A percentile compares a stretch with the other conserved stretches of the same genome.
phyloP scores from a whole-genome alignment of 2,888 invertebrate species.

The Diarsia brunnea region DNA sequence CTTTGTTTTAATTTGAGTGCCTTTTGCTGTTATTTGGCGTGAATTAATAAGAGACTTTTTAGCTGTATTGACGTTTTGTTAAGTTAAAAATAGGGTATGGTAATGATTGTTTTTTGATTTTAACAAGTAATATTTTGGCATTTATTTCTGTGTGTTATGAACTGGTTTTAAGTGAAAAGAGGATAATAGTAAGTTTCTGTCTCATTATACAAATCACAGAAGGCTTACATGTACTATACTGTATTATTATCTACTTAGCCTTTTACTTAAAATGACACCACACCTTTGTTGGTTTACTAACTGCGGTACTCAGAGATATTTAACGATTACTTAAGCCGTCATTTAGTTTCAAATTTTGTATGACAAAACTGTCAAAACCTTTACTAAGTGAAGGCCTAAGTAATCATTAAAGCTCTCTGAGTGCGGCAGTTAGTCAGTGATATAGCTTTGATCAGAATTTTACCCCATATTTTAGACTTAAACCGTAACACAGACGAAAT shows the following conservation, averaged over 20 bases:
- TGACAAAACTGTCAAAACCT: too few relatives aligned
- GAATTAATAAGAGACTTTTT: slow-evolving; percentile 59
- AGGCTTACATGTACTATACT: neutral
- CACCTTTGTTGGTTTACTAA: neutral
- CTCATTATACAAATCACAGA: neutral
- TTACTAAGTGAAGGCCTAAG: too few relatives aligned
- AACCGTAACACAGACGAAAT: neutral
- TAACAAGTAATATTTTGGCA: neutral
- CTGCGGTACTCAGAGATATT: too few relatives aligned
- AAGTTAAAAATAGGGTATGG: neutral
- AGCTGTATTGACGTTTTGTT: slow-evolving; percentile 47
- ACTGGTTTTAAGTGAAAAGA: too few relatives aligned
- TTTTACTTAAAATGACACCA: neutral
- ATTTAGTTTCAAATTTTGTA: too few relatives aligned
- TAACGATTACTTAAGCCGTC: too few relatives aligned
- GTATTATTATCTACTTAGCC: neutral
- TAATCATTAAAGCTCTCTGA: too few relatives aligned
- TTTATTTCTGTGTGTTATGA: neutral
- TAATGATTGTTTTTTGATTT: neutral
- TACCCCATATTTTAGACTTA: neutral
- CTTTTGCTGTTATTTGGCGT: slow-evolving; percentile 81
- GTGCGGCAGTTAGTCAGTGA: too few relatives aligned
- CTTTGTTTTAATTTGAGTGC: slow-evolving; percentile 87
- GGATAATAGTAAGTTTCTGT: too few relatives aligned
- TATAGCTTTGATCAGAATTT: neutral